Conservation (phyloP, 2,888 invertebrate genomes). For the Gymnocheta viridis region DNA sequence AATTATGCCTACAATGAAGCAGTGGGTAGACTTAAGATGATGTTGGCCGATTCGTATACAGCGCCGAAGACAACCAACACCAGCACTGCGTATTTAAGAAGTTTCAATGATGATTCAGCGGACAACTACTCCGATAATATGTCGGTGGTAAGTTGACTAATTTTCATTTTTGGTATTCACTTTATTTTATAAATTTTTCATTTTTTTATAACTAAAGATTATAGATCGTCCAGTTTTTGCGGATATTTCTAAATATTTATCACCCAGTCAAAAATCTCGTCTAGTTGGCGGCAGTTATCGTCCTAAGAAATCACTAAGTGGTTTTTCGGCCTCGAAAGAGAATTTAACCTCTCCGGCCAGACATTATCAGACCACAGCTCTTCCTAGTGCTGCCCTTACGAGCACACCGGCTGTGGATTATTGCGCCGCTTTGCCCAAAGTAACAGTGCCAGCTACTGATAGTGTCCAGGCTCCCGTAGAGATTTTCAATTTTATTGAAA, state of each 20-base stretch:
- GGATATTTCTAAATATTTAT: constrained; percentile 82
- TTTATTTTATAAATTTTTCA: neutral
- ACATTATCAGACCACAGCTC: constrained; percentile 72
- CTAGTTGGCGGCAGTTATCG: constrained; percentile 73
- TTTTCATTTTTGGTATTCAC: too few species aligned
- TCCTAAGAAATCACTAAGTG: constrained; percentile 73
- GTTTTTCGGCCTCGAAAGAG: constrained; percentile 77
- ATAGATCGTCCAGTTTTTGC: constrained; percentile 81
- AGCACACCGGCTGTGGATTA: constrained; percentile 73
- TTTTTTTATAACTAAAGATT: constrained; percentile 71
- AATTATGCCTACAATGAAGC: constrained; percentile 93
- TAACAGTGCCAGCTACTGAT: constrained; percentile 76
- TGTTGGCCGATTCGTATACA: constrained; percentile 88
- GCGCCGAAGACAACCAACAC: constrained; percentile 75
- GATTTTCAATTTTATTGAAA: constrained; percentile 90
- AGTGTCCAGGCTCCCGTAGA: constrained; percentile 85
- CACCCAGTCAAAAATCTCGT: constrained; percentile 79
- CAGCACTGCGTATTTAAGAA: constrained; percentile 76
- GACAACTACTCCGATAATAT: constrained; percentile 84
- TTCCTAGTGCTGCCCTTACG: constrained; percentile 65
- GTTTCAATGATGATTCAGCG: constrained; percentile 83
- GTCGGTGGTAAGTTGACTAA: constrained; percentile 77
- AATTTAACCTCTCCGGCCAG: constrained; percentile 74
- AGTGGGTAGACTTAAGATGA: constrained; percentile 89
- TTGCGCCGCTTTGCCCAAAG: constrained; percentile 72